Evolutionary conservation across 2,888 invertebrate genomes (phyloP).

Genomic region (Heliconius hortense): DNA sequence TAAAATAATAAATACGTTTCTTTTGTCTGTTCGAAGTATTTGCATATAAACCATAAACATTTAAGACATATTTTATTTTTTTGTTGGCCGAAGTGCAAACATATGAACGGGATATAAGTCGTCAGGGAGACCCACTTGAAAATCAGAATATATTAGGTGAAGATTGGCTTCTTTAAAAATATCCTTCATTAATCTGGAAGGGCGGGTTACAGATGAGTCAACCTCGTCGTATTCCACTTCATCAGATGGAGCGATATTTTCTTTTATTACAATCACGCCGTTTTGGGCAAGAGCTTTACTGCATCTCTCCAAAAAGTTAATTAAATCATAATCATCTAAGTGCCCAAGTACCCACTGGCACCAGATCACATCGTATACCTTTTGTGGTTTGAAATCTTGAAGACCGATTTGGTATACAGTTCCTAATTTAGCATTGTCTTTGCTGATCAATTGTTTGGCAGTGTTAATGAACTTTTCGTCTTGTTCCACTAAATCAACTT

Average conservation of each 20-base stretch:
- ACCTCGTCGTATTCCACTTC: constrained; percentile 87
- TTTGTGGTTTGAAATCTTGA: constrained; percentile 91
- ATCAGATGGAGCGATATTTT: constrained; percentile 89
- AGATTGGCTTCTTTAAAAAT: constrained; percentile 88
- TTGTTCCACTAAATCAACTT: constrained; percentile 95
- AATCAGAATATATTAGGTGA: constrained; percentile 84
- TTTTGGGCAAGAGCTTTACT: constrained; percentile 64
- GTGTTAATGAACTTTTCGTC: constrained; percentile 90
- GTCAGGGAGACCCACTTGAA: constrained; percentile 92
- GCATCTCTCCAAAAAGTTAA: constrained; percentile 86
- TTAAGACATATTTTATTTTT: constrained; percentile 25
- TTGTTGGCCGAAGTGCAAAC: constrained; percentile 86
- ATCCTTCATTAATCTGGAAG: constrained; percentile 82
- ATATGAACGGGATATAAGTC: constrained; percentile 93
- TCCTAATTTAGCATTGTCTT: constrained; percentile 82
- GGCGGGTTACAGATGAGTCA: constrained; percentile 95
- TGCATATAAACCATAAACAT: too few relatives aligned
- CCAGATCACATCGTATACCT: constrained; percentile 96
- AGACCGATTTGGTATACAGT: constrained; percentile 87
- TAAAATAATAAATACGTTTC: neutral
- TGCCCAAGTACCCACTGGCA: constrained; percentile 97
- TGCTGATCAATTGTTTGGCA: constrained; percentile 80
- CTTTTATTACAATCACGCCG: constrained; percentile 67
- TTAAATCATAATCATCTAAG: constrained; percentile 91
- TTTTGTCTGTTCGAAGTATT: neutral